A percentile compares a stretch with the other conserved stretches of the same genome.
Conservation (phyloP, 2,113 vertebrate species). For the Centropus bengalensis region DNA sequence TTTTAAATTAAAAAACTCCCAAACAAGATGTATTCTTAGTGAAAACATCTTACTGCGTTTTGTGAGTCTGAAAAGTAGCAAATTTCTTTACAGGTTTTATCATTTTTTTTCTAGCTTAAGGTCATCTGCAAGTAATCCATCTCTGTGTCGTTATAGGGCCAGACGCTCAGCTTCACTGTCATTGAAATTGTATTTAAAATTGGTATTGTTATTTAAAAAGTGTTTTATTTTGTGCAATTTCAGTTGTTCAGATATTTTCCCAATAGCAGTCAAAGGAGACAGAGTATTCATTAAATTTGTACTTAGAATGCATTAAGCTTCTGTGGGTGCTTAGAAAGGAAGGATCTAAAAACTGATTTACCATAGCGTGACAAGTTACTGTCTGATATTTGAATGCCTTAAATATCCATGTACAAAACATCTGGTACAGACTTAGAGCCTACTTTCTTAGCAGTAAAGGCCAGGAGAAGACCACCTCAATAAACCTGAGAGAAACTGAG, state of each 20-base stretch:
- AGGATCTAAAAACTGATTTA: neutral
- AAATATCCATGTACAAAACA: rapidly evolving
- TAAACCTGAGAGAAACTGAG: neutral
- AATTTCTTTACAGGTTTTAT: neutral
- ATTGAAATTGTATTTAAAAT: neutral
- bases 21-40: neutral
- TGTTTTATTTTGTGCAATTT: neutral
- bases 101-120: too few relatives aligned
- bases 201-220: neutral
- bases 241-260: neutral
- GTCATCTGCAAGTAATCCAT: neutral
- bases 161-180: neutral
- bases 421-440: neutral
- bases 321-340: neutral
- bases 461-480: neutral
- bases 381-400: neutral
- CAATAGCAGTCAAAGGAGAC: neutral
- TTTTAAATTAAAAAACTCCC: neutral
- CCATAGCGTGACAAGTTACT: neutral
- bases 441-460: neutral
- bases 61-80: neutral
- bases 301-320: neutral
- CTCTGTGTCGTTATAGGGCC: neutral
- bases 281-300: neutral
- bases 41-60: neutral